These are phyloP conservation scores for Hyperoplus lanceolatus DNA, from an alignment of 2,797 vertebrate genomes.

Conservation along the genomic window DNA sequence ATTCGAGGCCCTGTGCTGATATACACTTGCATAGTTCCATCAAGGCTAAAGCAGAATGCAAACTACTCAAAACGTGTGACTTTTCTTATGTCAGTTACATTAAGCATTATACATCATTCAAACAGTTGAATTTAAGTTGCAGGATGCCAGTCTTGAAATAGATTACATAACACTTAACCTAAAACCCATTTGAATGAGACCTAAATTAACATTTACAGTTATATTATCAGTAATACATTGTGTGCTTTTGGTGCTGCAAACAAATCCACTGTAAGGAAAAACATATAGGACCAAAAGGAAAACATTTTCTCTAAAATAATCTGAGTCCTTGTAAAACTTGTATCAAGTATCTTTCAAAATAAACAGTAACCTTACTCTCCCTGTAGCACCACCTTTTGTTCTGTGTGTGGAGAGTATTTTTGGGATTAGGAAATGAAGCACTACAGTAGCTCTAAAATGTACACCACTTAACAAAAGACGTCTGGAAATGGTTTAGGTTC, in stretches of 20 bases:
- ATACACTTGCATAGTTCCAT: too few relatives aligned
- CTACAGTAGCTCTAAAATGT: too few relatives aligned
- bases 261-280: neutral
- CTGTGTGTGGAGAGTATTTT: neutral
- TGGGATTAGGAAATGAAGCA: too few relatives aligned
- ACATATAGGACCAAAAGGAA: neutral
- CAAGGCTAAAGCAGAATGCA: neutral
- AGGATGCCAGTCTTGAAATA: neutral
- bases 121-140: neutral
- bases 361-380: neutral
- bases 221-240: neutral
- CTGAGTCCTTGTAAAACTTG: neutral
- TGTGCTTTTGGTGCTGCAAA: neutral
- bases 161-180: neutral
- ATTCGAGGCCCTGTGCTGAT: neutral
- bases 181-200: neutral
- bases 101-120: neutral
- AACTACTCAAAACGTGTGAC: neutral
- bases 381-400: conserved; percentile 3
- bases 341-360: neutral
- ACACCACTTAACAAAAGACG: neutral
- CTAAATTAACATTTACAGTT: neutral
- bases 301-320: neutral
- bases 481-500: neutral
- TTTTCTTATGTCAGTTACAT: neutral